These are phyloP conservation scores for Lophius piscatorius DNA, from an alignment of 2,113 vertebrate species.

Conservation along the genomic window DNA sequence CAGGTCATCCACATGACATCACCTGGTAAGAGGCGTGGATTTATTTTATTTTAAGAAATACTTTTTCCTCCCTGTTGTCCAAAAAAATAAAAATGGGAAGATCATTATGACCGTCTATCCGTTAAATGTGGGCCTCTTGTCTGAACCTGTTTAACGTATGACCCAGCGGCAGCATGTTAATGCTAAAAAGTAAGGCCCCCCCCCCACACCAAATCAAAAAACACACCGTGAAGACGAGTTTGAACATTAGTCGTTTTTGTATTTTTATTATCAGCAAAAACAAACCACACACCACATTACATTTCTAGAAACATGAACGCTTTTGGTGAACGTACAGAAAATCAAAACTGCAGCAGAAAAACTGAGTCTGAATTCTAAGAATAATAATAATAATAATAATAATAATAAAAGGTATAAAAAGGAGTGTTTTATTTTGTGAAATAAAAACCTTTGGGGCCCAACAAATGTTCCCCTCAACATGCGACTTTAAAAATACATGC, in stretches of 20 bases:
- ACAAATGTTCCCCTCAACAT: constrained; percentile 62
- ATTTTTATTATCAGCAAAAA: constrained; percentile 78
- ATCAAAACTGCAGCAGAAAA: constrained; percentile 60
- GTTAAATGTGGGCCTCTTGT: too few species aligned
- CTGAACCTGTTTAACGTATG: too few species aligned
- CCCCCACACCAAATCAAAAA: not conserved
- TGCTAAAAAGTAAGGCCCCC: too few species aligned
- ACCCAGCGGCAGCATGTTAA: too few species aligned
- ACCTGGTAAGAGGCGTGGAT: too few species aligned
- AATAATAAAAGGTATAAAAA: constrained; percentile 69
- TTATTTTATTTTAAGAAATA: too few species aligned
- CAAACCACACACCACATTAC: constrained; percentile 75
- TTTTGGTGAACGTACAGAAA: constrained; percentile 72
- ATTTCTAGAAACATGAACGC: constrained; percentile 71
- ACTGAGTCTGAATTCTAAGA: constrained; percentile 45
- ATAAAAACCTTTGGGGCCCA: constrained; percentile 67
- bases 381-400: constrained; percentile 35
- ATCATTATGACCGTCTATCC: too few species aligned
- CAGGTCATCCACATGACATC: not conserved
- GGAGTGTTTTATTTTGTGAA: constrained; percentile 59
- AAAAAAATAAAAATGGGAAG: too few species aligned
- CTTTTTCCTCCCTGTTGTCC: too few species aligned
- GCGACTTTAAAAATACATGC: constrained; percentile 75
- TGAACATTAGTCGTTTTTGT: constrained; percentile 68
- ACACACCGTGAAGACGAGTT: constrained; percentile 8